Percentiles rank a stretch among this genome's conserved stretches.
Evolutionary conservation across 2,113 vertebrate genomes (phyloP).

Genomic region (Oceanodroma tethys): DNA sequence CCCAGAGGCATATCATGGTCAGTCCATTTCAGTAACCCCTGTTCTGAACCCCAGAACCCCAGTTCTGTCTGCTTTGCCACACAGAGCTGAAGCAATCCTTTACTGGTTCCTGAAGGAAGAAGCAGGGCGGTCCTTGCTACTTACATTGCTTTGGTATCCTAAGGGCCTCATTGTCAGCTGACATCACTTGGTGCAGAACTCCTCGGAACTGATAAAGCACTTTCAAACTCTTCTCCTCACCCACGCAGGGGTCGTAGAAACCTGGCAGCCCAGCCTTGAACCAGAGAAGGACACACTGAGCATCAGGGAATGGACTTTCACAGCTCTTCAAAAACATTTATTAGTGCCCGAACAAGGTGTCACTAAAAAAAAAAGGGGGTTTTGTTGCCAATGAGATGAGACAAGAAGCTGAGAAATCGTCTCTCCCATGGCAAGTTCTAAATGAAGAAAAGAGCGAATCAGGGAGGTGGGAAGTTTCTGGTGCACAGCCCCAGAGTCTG

Average conservation of each 20-base stretch:
- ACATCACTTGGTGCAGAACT: constrained; percentile 95
- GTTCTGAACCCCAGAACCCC: background rate
- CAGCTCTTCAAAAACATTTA: background rate
- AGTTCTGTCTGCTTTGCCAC: background rate
- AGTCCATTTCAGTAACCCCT: background rate
- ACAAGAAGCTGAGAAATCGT: background rate
- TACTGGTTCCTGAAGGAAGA: background rate
- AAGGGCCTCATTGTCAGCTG: constrained; percentile 88
- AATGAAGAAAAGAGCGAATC: background rate
- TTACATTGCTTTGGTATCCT: constrained; percentile 99
- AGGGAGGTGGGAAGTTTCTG: background rate
- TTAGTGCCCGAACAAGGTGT: background rate
- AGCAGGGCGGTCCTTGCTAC: constrained; percentile 15
- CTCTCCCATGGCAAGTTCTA: background rate
- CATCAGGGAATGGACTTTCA: background rate
- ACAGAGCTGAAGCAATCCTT: background rate
- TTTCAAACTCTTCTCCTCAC: constrained; percentile 96
- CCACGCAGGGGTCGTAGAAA: constrained; percentile 95
- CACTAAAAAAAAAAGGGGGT: background rate
- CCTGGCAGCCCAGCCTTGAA: constrained; percentile 91
- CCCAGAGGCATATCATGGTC: background rate
- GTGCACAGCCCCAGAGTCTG: background rate
- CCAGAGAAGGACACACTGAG: background rate
- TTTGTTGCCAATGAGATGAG: background rate
- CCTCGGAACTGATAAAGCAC: constrained; percentile 98